Evolutionary conservation across 2,888 invertebrate genomes (phyloP).

Genomic region (Chromoteleia sp.): DNA sequence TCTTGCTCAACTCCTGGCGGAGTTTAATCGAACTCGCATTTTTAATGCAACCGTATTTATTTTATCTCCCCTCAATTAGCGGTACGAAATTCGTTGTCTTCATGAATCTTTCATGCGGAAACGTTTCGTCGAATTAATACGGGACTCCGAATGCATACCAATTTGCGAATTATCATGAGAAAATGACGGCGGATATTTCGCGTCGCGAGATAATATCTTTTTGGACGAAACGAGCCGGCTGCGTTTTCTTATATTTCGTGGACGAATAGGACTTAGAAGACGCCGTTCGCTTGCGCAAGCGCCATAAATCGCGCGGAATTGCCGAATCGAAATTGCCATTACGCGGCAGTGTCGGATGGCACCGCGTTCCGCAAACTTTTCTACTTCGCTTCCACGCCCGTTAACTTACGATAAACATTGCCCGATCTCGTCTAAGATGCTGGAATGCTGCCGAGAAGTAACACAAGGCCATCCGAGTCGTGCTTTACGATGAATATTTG

Average conservation of each 20-base stretch:
- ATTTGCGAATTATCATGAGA: conserved; percentile 65
- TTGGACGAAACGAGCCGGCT: conserved; percentile 42
- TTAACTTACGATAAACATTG: conserved; percentile 69
- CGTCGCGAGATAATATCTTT: conserved; percentile 52
- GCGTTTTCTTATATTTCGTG: conserved; percentile 33
- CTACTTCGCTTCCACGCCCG: conserved; percentile 72
- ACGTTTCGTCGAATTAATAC: conserved; percentile 49
- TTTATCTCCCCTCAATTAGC: conserved; percentile 63
- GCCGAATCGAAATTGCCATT: conserved; percentile 70
- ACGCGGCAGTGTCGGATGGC: conserved; percentile 67
- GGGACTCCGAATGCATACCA: conserved; percentile 47
- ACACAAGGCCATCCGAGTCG: conserved; percentile 36
- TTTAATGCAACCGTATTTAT: conserved; percentile 57
- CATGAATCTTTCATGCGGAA: conserved; percentile 65
- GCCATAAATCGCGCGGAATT: conserved; percentile 67
- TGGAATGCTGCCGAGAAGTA: conserved; percentile 27
- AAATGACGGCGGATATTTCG: conserved; percentile 56
- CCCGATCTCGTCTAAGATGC: conserved; percentile 51
- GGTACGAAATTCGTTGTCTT: conserved; percentile 65
- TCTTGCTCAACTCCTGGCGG: conserved; percentile 51
- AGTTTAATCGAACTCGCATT: conserved; percentile 58
- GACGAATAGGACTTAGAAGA: conserved; percentile 39
- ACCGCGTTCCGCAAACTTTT: conserved; percentile 73
- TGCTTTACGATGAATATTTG: conserved; percentile 3
- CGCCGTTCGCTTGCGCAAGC: conserved; percentile 42